Percentiles rank a stretch among this genome's conserved stretches.
Evolutionary conservation across 2,797 vertebrate genomes (phyloP).

Genomic region (Parambassis ranga): DNA sequence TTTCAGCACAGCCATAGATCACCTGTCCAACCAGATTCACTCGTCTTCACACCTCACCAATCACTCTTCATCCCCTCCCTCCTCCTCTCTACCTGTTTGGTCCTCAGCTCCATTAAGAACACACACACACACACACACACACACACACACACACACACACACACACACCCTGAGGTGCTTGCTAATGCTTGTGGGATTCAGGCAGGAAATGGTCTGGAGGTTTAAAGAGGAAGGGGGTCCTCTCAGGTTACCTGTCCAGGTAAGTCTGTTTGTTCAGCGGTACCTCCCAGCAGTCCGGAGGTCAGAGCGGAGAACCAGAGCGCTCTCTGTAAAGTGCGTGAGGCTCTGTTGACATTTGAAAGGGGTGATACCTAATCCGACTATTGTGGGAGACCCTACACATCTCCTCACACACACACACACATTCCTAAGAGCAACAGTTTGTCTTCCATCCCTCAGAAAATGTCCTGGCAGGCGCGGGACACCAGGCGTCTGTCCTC

Average conservation of each 20-base stretch:
- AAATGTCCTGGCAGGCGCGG: conserved; percentile 10
- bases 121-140: conserved; percentile 32
- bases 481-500: conserved; percentile 24
- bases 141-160: conserved; percentile 43
- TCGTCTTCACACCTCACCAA: conserved; percentile 75
- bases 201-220: conserved; percentile 48
- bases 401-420: background rate
- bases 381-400: conserved; percentile 17
- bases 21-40: conserved; percentile 53
- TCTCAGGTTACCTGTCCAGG: conserved; percentile 84
- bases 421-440: background rate
- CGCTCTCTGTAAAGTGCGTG: conserved; percentile 34
- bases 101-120: conserved; percentile 61
- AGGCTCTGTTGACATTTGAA: conserved; percentile 47
- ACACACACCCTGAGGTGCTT: conserved; percentile 33
- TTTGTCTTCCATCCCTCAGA: conserved; percentile 4
- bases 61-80: conserved; percentile 65
- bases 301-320: conserved; percentile 57
- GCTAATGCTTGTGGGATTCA: conserved; percentile 46
- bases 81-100: conserved; percentile 27
- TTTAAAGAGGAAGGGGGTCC: conserved; percentile 12
- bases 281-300: conserved; percentile 63
- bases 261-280: conserved; percentile 83
- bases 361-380: conserved; percentile 47
- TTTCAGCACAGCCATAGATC: conserved; percentile 48